Conservation (phyloP, 1,140 invertebrate genomes). For the Drosophila virilis region DNA sequence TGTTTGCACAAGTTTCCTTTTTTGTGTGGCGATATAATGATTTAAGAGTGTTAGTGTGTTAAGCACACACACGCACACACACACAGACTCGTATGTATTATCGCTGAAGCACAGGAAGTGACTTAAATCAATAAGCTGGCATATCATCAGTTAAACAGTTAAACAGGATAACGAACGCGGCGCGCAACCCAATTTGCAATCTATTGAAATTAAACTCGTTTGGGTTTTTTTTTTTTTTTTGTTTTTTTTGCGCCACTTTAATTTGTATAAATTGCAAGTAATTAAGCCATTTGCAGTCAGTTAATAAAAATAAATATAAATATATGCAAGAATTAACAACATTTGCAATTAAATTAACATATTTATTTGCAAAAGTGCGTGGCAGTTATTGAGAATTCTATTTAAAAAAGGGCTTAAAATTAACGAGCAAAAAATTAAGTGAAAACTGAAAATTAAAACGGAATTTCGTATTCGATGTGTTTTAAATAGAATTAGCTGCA, state of each 20-base stretch:
- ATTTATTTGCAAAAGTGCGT: conserved; percentile 17
- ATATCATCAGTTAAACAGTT: conserved; percentile 64
- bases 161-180: conserved; percentile 41
- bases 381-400: conserved; percentile 10
- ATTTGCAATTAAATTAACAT: conserved; percentile 65
- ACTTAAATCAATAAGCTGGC: conserved; percentile 74
- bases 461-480: conserved; percentile 20
- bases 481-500: conserved; percentile 18
- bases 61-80: conserved; percentile 17
- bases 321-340: conserved; percentile 5
- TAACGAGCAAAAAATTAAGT: conserved; percentile 3
- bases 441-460: conserved; percentile 29
- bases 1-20: conserved; percentile 48
- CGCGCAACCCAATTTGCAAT: conserved; percentile 6
- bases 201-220: conserved; percentile 10
- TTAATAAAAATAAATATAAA: conserved; percentile 56
- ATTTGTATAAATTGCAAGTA: conserved; percentile 61
- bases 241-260: conserved; percentile 28
- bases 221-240: not conserved
- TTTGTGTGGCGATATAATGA: conserved; percentile 51
- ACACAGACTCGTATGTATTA: not conserved
- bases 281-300: conserved; percentile 74
- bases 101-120: conserved; percentile 47
- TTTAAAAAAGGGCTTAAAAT: conserved; percentile 5
- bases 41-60: conserved; percentile 61